These are phyloP conservation scores for Hyppa rectilinea DNA, from an alignment of 2,888 invertebrate genomes.

Conservation along the genomic window DNA sequence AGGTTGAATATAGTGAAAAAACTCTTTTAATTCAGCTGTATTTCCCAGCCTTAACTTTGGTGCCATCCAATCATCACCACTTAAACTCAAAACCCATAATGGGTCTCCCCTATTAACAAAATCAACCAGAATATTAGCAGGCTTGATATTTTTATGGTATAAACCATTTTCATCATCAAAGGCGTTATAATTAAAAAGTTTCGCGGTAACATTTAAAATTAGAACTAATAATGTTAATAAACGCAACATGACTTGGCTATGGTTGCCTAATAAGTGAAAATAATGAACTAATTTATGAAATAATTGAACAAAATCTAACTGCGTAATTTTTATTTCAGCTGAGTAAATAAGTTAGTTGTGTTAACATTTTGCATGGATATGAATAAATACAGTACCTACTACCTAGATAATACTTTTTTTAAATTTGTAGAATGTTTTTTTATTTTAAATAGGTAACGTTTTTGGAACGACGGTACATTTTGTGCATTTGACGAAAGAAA, in stretches of 20 bases:
- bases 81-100: constrained; percentile 75
- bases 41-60: constrained; percentile 67
- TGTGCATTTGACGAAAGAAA: no score
- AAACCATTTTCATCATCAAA: constrained; percentile 16
- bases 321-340: constrained; percentile 48
- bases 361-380: not conserved
- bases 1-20: constrained; percentile 63
- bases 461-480: no score
- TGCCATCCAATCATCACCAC: constrained; percentile 64
- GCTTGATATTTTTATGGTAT: not conserved
- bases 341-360: constrained; percentile 43
- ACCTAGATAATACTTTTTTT: no score
- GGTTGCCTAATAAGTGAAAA: constrained; percentile 14
- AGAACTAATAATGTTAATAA: constrained; percentile 30
- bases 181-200: constrained; percentile 5
- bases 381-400: no score
- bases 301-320: constrained; percentile 11
- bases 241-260: constrained; percentile 44
- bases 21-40: constrained; percentile 65
- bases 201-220: constrained; percentile 41
- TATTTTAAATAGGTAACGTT: no score
- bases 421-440: no score
- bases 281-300: constrained; percentile 39
- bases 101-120: constrained; percentile 45
- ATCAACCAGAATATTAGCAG: not conserved